Percentiles rank a stretch among this genome's conserved stretches.
These are phyloP conservation scores for Stylophora pistillata DNA, from an alignment of 64 coral and sea anemone genomes.

Conservation along the genomic window DNA sequence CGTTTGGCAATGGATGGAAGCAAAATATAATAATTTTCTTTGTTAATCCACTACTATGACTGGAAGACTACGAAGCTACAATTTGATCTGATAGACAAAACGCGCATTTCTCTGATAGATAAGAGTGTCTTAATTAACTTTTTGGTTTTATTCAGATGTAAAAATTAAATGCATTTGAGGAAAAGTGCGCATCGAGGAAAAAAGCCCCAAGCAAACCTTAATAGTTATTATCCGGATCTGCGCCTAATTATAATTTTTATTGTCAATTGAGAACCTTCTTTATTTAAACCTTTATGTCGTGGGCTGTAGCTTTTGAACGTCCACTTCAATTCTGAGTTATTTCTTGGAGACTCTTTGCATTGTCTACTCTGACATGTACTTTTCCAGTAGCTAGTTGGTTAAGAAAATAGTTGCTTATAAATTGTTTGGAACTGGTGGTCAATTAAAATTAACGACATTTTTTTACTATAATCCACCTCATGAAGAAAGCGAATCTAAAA, in stretches of 20 bases:
- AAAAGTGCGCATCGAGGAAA: no score
- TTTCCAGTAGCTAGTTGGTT: not conserved
- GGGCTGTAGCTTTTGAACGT: no score
- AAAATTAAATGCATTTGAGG: not conserved
- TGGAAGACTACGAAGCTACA: not conserved
- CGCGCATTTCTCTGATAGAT: not conserved
- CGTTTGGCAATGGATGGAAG: not conserved
- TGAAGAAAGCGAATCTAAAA: not conserved
- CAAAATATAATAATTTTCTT: not conserved
- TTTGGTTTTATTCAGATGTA: not conserved
- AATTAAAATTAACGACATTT: conserved; percentile 3
- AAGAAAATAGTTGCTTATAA: conserved; percentile 27
- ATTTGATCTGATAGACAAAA: not conserved
- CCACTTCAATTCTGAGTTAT: not conserved
- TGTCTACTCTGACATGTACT: not conserved
- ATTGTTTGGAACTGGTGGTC: conserved; percentile 18
- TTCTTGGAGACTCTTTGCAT: not conserved
- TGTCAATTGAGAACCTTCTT: no score
- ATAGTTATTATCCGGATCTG: no score
- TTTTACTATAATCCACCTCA: not conserved
- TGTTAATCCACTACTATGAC: not conserved
- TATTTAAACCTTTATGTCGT: no score
- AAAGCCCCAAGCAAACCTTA: no score
- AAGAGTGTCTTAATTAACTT: not conserved
- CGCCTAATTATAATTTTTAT: no score